Evolutionary conservation across 2,113 vertebrate species (phyloP).

Genomic region (Dromaius novaehollandiae): DNA sequence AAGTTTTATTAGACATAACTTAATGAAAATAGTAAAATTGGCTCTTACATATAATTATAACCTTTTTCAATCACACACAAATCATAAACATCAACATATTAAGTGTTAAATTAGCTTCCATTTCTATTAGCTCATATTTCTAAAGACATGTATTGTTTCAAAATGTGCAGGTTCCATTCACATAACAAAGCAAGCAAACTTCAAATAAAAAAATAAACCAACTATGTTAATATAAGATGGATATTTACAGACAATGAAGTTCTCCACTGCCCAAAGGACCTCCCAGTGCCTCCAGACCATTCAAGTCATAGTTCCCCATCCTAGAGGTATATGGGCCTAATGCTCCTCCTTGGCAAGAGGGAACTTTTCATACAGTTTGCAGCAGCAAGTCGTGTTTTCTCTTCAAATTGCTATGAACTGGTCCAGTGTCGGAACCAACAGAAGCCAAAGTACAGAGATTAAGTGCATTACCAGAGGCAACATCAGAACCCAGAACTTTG

Average conservation of each 20-base stretch:
- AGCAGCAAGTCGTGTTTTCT: not conserved
- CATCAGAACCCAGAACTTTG: not conserved
- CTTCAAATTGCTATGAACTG: slow-evolving; percentile 15
- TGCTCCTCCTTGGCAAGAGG: not conserved
- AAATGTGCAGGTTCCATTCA: not conserved
- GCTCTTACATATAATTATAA: slow-evolving; percentile 17
- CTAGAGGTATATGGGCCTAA: not conserved
- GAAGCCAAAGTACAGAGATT: not conserved
- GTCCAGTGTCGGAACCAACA: not conserved
- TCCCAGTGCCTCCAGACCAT: not conserved
- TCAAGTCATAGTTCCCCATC: not conserved
- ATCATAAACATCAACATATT: slow-evolving; percentile 15
- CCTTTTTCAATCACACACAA: slow-evolving; percentile 49
- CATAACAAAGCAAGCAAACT: not conserved
- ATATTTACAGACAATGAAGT: not conserved
- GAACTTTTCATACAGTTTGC: not conserved
- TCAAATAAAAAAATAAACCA: slow-evolving; percentile 42
- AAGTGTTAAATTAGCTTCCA: slow-evolving; percentile 51
- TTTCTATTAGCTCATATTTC: slow-evolving; percentile 13
- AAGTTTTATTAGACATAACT: slow-evolving; percentile 72
- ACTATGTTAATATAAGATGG: slow-evolving; percentile 32
- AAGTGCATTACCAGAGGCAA: not conserved
- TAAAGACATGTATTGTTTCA: not conserved
- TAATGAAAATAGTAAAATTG: slow-evolving; percentile 19
- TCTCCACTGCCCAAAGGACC: not conserved